Percentiles rank a stretch among this genome's conserved stretches.
phyloP scores from a whole-genome alignment of 2,888 invertebrate genomes.

The Melangyna quadrimaculata region DNA sequence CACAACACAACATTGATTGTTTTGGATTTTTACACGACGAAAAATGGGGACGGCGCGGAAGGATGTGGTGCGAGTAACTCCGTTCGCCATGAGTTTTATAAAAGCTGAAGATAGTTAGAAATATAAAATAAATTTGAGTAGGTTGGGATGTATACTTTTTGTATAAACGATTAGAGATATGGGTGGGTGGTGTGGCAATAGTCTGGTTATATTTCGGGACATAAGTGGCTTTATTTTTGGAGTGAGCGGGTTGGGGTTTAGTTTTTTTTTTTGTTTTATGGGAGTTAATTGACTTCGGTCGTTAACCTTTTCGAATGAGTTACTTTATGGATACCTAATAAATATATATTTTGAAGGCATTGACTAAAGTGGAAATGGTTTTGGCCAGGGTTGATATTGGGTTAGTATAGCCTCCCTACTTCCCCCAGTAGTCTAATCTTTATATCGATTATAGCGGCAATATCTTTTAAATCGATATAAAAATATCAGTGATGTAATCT shows the following conservation, averaged over 20 bases:
- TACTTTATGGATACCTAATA: not conserved
- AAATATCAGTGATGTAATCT: too few species aligned
- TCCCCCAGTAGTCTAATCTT: too few species aligned
- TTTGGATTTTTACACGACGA: conserved; percentile 23
- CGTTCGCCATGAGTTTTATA: conserved; percentile 7
- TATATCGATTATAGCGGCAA: too few species aligned
- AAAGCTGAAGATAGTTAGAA: conserved; percentile 41
- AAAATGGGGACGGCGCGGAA: conserved; percentile 10
- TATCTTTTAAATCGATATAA: too few species aligned
- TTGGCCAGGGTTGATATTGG: not conserved
- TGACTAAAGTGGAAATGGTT: not conserved
- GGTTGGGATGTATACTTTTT: too few species aligned
- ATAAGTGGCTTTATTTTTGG: conserved; percentile 13
- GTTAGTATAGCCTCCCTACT: too few species aligned
- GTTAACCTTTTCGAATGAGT: not conserved
- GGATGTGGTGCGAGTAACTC: conserved; percentile 37
- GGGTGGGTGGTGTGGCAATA: not conserved
- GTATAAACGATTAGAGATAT: not conserved
- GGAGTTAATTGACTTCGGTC: not conserved
- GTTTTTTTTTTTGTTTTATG: not conserved
- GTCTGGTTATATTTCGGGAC: not conserved
- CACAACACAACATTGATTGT: conserved; percentile 62
- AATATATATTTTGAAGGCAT: not conserved
- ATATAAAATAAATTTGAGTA: conserved; percentile 37
- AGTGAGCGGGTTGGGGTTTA: not conserved